phyloP scores from a whole-genome alignment of 1,140 invertebrate species.

The Lucilia sericata region DNA sequence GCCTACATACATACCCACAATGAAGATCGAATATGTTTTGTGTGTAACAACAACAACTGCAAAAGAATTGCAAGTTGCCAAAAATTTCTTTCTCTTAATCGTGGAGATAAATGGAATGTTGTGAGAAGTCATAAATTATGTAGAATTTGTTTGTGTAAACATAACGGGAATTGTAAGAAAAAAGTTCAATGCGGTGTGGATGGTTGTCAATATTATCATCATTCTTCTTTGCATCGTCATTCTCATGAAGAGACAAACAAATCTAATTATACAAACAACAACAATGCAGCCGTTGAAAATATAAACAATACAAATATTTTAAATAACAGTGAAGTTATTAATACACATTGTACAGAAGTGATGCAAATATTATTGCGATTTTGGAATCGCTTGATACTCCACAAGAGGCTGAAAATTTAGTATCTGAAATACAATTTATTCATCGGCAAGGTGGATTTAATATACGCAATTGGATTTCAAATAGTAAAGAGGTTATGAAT shows the following conservation, averaged over 20 bases:
- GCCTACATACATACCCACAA: slow-evolving; percentile 8
- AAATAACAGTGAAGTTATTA: too few species aligned
- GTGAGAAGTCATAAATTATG: not conserved
- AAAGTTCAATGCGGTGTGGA: not conserved
- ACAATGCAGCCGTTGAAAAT: too few species aligned
- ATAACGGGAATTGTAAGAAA: not conserved
- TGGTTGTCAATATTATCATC: slow-evolving; percentile 9
- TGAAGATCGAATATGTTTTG: slow-evolving; percentile 15
- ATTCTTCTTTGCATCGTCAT: not conserved
- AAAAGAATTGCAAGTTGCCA: not conserved
- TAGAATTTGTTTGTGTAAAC: slow-evolving; percentile 20
- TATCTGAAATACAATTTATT: not conserved
- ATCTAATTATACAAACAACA: too few species aligned
- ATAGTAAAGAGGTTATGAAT: not conserved
- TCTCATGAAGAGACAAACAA: too few species aligned
- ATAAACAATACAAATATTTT: too few species aligned
- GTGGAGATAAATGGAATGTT: slow-evolving; percentile 12
- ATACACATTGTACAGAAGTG: too few species aligned
- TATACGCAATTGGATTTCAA: not conserved
- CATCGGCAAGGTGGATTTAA: slow-evolving; percentile 12
- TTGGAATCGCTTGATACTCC: slow-evolving; percentile 52
- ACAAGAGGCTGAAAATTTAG: slow-evolving; percentile 46
- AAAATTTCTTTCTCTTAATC: not conserved
- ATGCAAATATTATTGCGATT: slow-evolving; percentile 12
- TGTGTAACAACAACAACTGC: slow-evolving; percentile 12